These are phyloP conservation scores for Labrus mixtus DNA, from an alignment of 2,113 vertebrate genomes.

Conservation along the genomic window DNA sequence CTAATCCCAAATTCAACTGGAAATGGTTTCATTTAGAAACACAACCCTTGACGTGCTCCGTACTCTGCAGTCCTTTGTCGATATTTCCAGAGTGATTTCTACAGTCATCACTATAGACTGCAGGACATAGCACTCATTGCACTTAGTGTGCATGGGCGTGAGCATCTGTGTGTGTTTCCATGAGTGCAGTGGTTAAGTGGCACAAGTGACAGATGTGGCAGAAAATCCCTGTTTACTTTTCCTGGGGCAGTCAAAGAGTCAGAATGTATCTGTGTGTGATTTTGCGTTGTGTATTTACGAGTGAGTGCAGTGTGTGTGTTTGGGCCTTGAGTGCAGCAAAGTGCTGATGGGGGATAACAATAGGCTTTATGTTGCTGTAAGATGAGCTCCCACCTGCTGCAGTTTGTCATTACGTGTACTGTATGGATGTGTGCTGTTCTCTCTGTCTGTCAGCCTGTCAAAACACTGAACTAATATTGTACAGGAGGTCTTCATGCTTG, in stretches of 20 bases:
- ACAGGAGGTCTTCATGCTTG: constrained; percentile 13
- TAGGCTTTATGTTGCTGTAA: constrained; percentile 66
- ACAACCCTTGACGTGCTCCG: not conserved
- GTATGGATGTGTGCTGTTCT: constrained; percentile 39
- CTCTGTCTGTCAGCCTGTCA: not conserved
- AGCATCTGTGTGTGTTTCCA: constrained; percentile 13
- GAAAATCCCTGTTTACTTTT: constrained; percentile 71
- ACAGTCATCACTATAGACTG: constrained; percentile 1
- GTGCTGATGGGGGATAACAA: constrained; percentile 67
- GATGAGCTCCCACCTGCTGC: constrained; percentile 76
- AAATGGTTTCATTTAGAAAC: not conserved
- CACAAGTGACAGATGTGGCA: constrained; percentile 61
- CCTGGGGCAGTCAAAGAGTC: constrained; percentile 24
- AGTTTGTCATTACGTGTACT: constrained; percentile 39
- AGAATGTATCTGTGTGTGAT: not conserved
- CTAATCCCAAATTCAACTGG: not conserved
- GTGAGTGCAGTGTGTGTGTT: constrained; percentile 24
- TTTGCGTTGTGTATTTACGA: constrained; percentile 18
- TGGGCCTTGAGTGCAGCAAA: constrained; percentile 42
- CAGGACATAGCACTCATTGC: not conserved
- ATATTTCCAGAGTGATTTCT: constrained; percentile 13
- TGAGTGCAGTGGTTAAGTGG: constrained; percentile 42
- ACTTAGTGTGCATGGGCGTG: not conserved
- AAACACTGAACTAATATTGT: constrained; percentile 1
- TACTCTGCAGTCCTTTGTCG: not conserved